Evolutionary conservation across 2,888 invertebrate genomes (phyloP), one percentile per base, ranked within the genome.

Genomic region (Monoplex corrugatus): DNA sequence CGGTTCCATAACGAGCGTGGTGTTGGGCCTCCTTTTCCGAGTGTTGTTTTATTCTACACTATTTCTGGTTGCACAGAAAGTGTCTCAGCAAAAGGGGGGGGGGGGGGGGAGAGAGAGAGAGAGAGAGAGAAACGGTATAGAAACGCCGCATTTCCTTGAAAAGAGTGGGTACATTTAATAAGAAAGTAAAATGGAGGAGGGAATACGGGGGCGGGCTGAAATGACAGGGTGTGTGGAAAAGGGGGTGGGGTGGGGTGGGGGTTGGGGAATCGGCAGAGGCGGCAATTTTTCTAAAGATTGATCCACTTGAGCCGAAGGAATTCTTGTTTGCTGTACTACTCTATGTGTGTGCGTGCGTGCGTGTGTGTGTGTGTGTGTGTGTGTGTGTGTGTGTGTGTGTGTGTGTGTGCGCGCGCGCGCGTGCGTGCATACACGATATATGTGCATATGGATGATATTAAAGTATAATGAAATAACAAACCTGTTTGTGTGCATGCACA

Each of bases 261-360:
- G 57, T 16, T 16, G 57, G 57, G 57, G 57, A 28, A 28, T 2
- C 5, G 57, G 57, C 2, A 10, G 57, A 28, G 57, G 57, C 2
- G 57, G 57, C 28, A 57, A 57, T 2, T n/a, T n/a, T n/a, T n/a
- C n/a, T n/a, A n/a, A n/a, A n/a, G n/a, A n/a, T n/a, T n/a, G n/a
- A n/a, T n/a, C n/a, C n/a, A n/a, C n/a, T n/a, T n/a, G n/a, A n/a
- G n/a, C n/a, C n/a, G n/a, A n/a, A n/a, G n/a, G n/a, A n/a, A n/a
- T n/a, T n/a, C n/a, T n/a, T n/a, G n/a, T n/a, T n/a, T n/a, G n/a
- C n/a, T 68, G 68, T 68, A 23, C 13, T 16, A 28, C 23, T 38
- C 35, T 38, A 23, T 75, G 38, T 75, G 75, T 75, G 75, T 75
- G 75, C 23, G 75, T 75, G 75, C 35, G 75, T 75, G 75, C 38